Evolutionary conservation across 1,140 invertebrate genomes (phyloP).

Genomic region (Drosophila suzukii): DNA sequence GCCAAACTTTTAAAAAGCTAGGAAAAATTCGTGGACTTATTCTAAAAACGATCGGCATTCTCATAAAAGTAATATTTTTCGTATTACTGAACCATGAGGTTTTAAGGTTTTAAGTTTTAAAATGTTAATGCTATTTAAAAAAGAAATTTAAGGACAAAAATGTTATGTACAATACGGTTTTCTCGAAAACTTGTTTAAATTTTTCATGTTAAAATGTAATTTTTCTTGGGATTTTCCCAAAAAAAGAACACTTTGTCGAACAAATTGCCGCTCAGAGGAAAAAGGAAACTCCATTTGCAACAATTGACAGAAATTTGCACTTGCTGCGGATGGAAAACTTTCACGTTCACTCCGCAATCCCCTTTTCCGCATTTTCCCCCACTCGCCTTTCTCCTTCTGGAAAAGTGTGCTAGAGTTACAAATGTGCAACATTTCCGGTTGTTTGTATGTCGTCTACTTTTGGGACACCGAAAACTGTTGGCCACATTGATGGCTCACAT

Average conservation of each 20-base stretch:
- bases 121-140: no score
- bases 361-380: not conserved
- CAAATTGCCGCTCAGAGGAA: conserved; percentile 63
- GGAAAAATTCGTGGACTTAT: not conserved
- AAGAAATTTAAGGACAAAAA: no score
- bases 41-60: not conserved
- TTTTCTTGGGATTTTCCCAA: not conserved
- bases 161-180: no score
- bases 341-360: conserved; percentile 26
- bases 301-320: conserved; percentile 79
- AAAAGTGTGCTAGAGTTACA: conserved; percentile 65
- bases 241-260: conserved; percentile 15
- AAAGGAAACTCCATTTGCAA: conserved; percentile 70
- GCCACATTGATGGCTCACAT: conserved; percentile 66
- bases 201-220: not conserved
- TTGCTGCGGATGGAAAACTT: conserved; percentile 64
- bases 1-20: conserved; percentile 11
- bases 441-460: conserved; percentile 54
- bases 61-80: not conserved
- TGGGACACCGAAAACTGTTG: conserved; percentile 76
- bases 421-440: conserved; percentile 81
- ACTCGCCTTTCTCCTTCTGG: not conserved
- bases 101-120: no score
- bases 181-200: no score
- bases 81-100: no score